Percentiles rank a stretch among this genome's conserved stretches.
phyloP scores from a whole-genome alignment of 2,797 vertebrate species.

The Halcyon smyrnensis region DNA sequence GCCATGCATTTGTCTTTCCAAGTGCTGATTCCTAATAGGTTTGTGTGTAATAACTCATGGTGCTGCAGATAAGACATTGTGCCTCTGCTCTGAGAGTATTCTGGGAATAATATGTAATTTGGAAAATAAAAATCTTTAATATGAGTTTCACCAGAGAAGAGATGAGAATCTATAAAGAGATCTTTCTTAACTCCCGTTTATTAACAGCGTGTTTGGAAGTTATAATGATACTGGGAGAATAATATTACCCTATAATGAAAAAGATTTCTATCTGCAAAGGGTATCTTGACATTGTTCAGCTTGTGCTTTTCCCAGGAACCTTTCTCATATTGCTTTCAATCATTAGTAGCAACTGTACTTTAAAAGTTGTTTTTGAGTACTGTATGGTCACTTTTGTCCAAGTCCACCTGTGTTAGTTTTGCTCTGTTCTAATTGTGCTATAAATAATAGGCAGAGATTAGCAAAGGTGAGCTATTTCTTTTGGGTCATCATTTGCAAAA shows the following conservation, averaged over 20 bases:
- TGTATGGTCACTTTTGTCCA: neutral
- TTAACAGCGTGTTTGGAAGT: neutral
- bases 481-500: neutral
- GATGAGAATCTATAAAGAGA: constrained; percentile 30
- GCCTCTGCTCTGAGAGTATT: neutral
- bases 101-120: constrained; percentile 7
- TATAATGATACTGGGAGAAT: neutral
- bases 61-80: constrained; percentile 14
- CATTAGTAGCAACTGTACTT: neutral
- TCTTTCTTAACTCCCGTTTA: constrained; percentile 21
- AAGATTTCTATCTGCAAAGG: constrained; percentile 49
- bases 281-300: neutral
- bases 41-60: neutral
- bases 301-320: neutral
- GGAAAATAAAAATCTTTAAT: constrained; percentile 57
- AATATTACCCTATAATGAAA: constrained; percentile 49
- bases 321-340: neutral
- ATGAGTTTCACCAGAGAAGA: neutral
- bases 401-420: neutral
- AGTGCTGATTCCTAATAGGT: neutral
- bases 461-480: neutral
- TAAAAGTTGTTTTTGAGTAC: neutral
- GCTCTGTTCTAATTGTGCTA: neutral
- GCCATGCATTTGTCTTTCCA: neutral
- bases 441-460: neutral